Conservation (phyloP, 2,113 vertebrate genomes). For the Puffinus mauretanicus region DNA sequence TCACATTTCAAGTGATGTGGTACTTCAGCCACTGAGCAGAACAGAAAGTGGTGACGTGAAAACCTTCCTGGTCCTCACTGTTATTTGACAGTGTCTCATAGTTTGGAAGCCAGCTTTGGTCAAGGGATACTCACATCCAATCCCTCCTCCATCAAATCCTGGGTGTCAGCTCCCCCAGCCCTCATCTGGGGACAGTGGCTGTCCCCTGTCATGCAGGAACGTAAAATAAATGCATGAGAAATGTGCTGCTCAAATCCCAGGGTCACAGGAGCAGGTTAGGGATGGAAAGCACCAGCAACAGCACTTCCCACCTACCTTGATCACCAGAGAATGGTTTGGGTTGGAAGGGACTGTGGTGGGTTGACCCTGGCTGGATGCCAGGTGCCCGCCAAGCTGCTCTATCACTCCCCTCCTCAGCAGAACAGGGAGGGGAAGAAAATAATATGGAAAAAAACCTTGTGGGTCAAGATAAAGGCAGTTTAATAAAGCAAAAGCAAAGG, state of each 20-base stretch:
- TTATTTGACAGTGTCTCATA: not conserved
- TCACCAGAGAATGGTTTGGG: not conserved
- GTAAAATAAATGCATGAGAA: not conserved
- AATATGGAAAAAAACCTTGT: not conserved
- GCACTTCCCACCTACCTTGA: not conserved
- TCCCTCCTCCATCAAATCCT: not conserved
- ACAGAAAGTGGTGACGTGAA: not conserved
- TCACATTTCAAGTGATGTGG: fast-evolving
- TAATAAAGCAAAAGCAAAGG: not conserved
- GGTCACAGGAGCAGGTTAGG: not conserved
- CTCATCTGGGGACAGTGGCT: not conserved
- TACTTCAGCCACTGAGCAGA: not conserved
- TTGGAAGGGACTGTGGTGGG: not conserved
- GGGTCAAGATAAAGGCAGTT: not conserved
- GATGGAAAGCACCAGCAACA: not conserved
- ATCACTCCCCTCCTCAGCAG: not conserved
- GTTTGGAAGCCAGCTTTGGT: not conserved
- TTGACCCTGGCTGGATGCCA: not conserved
- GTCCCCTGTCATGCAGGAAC: not conserved
- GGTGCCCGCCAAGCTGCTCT: not conserved
- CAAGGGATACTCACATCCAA: fast-evolving
- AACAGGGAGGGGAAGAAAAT: not conserved
- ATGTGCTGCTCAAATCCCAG: not conserved
- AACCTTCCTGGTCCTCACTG: not conserved
- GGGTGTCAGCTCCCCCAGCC: not conserved